Evolutionary conservation across 2,888 invertebrate genomes (phyloP), one percentile per base, ranked within the genome.

Genomic region (Hypomecis punctinalis): DNA sequence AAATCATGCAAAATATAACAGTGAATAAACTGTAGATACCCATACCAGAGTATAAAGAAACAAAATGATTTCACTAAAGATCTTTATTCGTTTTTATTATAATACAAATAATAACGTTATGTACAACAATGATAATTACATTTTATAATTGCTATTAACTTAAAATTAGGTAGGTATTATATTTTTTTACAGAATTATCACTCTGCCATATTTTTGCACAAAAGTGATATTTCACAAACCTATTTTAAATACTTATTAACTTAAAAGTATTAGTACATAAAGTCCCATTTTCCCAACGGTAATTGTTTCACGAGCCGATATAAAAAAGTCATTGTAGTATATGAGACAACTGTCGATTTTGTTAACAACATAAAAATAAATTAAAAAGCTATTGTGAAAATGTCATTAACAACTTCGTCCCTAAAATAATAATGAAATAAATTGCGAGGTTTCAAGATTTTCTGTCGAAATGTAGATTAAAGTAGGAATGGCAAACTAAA

Each of bases 101-200:
- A 86, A 84, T 90, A 91, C 90, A 90, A 88, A 89, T 92, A 90
- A 87, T 92, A 91, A 91, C 89, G 81, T 88, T 93, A 92, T 92
- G 84, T 92, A 92, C 92, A 92, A 75, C 75, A 76, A 78, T 77
- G 62, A 77, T 83, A 81, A 82, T 83, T 84, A 84, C 83, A 84
- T 77, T 72, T 79, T 76, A 77, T 77, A 73, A 79, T 78, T 75
- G 76, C 75, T 80, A 81, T 79, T 73, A 76, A 69, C 75, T 76
- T 75, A 79, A 62, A 55, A 69, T 78, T 66, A 74, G 74, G 73
- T 77, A 74, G 75, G 70, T 76, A 76, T 74, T 67, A 77, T 64
- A 74, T 69, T 2, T 23, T 59, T 67, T 63, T 61, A 63, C 63
- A 66, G 55, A 59, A 59, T 60, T 36, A 58, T 61, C 49, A 55